Base-by-base conservation (phyloP, 2,797 vertebrate genomes). In the Austrolebias charrua region DNA sequence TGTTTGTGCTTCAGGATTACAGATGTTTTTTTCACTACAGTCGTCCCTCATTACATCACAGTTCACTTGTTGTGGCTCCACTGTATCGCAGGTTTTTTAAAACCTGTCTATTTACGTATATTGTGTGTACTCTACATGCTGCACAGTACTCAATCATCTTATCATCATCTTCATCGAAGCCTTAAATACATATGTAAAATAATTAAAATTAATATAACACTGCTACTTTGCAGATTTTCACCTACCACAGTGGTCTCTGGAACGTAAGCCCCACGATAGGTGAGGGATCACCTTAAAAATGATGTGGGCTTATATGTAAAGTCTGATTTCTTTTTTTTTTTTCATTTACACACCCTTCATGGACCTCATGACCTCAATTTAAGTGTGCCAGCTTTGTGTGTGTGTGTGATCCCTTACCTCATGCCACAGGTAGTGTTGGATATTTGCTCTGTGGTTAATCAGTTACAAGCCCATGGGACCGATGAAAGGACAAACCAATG, bases 371-470 rank as follows among this genome's bases (percentile, higher is more conserved):
- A 86, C 86, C 89, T 82, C 53, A 51, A 66, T 52, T 71, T 35
- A 66, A 65, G 69, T 75, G 69, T 72, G 71, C 44, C 63, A 11
- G 12, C 60, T 47, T 59, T 62, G 65, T 58, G 64, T 70, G 62
- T 66, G 55, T 58, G 71, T 65, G 54, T 58, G 56, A 47, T 62
- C 61, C 42, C 63, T 58, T 66, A 67, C 84, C 55, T 84, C 79
- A 79, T 84, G 80, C 88, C 81, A 87, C 83, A 84, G 84, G 81
- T 85, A 81, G 84, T 77, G 81, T 79, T 73, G 73, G 80, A 74
- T 90, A 90, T 93, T 92, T 90, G 82, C 85, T 71, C 73, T 88
- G 73, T 78, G 83, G 91, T 92, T 92, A 91, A 92, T 92, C 82
- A 90, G 88, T 90, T 76, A 90, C 89, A 77, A 60, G 59, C 55